Evolutionary conservation across 2,113 vertebrate genomes (phyloP).

Genomic region (Calidris pugnax): DNA sequence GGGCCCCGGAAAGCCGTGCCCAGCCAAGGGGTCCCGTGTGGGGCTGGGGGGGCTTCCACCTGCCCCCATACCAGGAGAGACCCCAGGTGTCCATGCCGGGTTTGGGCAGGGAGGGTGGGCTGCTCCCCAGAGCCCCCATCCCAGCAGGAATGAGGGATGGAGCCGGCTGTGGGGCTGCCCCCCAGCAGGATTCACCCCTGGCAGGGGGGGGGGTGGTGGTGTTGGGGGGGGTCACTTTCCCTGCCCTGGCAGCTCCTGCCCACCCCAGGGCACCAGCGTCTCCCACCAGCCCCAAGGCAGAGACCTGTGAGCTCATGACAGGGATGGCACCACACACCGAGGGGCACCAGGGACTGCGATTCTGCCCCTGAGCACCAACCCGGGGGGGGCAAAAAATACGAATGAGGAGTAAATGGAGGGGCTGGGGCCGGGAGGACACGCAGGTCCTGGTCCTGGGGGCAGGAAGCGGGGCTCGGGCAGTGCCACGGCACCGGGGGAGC

Average conservation of each 20-base stretch:
- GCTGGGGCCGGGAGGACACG: rapidly evolving
- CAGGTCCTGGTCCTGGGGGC: neutral
- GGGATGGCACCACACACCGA: neutral
- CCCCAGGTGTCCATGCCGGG: rapidly evolving
- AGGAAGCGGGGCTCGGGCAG: neutral
- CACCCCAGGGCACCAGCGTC: neutral
- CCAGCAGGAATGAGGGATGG: neutral
- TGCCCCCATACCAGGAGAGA: neutral
- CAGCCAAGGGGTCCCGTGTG: rapidly evolving
- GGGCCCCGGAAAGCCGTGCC: neutral
- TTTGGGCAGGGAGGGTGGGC: neutral
- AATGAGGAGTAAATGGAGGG: neutral
- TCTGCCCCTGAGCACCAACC: rapidly evolving
- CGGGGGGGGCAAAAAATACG: rapidly evolving
- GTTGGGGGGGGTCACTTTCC: neutral
- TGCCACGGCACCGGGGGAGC: neutral
- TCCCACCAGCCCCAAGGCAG: neutral
- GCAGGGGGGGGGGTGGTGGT: too few relatives aligned
- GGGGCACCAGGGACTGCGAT: too few relatives aligned
- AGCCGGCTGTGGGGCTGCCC: neutral
- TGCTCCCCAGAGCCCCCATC: neutral
- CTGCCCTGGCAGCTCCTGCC: neutral
- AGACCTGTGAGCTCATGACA: neutral
- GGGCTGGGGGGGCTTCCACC: neutral
- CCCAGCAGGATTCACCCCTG: neutral